Evolutionary conservation across 2,113 vertebrate species (phyloP).

Genomic region (Morone chrysops): DNA sequence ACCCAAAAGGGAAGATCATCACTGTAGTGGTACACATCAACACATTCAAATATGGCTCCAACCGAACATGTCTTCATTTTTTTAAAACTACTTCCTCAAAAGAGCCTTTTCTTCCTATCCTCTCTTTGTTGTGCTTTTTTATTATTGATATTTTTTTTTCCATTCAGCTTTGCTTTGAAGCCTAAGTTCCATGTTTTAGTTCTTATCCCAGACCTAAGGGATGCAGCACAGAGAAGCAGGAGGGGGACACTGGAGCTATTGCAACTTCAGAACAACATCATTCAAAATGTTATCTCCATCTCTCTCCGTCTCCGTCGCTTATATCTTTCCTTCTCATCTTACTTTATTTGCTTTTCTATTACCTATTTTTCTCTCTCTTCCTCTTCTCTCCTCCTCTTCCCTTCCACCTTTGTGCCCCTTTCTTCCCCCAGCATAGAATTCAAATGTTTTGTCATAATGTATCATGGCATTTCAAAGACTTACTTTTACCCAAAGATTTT

Average conservation of each 20-base stretch:
- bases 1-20: neutral
- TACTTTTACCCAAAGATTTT: neutral
- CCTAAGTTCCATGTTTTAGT: neutral
- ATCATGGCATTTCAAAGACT: slow-evolving; percentile 24
- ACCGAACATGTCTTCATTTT: neutral
- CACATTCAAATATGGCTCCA: neutral
- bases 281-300: neutral
- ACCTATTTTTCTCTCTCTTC: neutral
- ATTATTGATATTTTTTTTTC: slow-evolving; percentile 1
- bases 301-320: neutral
- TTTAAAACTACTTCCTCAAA: slow-evolving; percentile 21
- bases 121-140: slow-evolving; percentile 16
- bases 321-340: neutral
- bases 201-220: slow-evolving; percentile 11
- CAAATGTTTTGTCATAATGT: neutral
- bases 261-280: neutral
- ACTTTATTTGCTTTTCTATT: neutral
- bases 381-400: neutral
- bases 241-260: neutral
- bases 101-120: neutral
- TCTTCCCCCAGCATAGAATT: neutral
- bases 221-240: neutral
- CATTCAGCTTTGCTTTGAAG: slow-evolving; percentile 47
- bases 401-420: neutral
- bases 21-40: neutral